Evolutionary conservation across 2,113 vertebrate genomes (phyloP).

Genomic region (Lagopus muta): DNA sequence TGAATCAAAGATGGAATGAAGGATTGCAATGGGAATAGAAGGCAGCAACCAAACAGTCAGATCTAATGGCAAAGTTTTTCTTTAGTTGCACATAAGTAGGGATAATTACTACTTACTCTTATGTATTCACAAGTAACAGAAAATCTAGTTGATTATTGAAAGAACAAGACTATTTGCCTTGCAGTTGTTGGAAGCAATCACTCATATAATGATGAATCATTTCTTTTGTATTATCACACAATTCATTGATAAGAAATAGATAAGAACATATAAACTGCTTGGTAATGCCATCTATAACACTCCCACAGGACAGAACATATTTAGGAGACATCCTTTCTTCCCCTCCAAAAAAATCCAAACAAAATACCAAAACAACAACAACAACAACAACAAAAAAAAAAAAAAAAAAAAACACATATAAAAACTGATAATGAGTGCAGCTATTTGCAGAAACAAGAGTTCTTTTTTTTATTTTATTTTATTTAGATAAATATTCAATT

Average conservation of each 20-base stretch:
- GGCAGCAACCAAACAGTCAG: not conserved
- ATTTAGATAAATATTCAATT: not conserved
- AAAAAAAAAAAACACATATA: no score
- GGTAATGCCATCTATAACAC: not conserved
- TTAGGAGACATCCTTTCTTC: not conserved
- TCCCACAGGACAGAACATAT: not conserved
- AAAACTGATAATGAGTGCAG: not conserved
- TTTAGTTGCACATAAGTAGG: not conserved
- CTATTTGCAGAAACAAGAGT: not conserved
- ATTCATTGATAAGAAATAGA: not conserved
- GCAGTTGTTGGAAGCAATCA: not conserved
- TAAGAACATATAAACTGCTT: not conserved
- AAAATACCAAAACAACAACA: no score
- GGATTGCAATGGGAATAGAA: fast-evolving
- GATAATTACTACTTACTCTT: not conserved
- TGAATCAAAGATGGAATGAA: not conserved
- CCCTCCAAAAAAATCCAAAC: not conserved
- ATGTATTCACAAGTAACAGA: not conserved
- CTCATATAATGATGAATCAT: not conserved
- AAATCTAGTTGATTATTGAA: not conserved
- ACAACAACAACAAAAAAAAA: no score
- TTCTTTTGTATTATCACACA: not conserved
- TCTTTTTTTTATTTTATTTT: not conserved
- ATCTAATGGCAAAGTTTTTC: not conserved
- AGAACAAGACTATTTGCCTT: not conserved